phyloP scores from a whole-genome alignment of 2,113 vertebrate species.

The Nycticryphes semicollaris region DNA sequence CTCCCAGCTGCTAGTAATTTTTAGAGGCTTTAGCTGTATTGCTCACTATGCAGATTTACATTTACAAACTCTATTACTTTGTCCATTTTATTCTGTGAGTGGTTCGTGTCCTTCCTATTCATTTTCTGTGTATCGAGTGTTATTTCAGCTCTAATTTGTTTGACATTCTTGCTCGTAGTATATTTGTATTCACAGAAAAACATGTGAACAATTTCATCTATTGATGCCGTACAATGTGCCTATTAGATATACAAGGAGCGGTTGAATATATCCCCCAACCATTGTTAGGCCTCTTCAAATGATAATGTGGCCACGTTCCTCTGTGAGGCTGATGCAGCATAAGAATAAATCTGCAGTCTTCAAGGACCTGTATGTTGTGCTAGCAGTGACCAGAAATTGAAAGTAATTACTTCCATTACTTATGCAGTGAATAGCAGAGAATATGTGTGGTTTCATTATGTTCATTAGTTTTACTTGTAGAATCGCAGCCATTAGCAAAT shows the following conservation, averaged over 20 bases:
- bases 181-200: conserved; percentile 68
- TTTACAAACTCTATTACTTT: conserved; percentile 58
- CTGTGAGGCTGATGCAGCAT: conserved; percentile 46
- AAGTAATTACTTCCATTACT: conserved; percentile 34
- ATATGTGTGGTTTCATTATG: neutral
- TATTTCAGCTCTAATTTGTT: conserved; percentile 67
- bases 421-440: conserved; percentile 19
- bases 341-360: conserved; percentile 55
- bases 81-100: conserved; percentile 47
- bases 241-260: conserved; percentile 64
- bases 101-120: conserved; percentile 41
- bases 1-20: conserved; percentile 60
- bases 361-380: conserved; percentile 30
- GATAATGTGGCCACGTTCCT: conserved; percentile 43
- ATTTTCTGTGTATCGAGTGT: conserved; percentile 29
- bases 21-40: conserved; percentile 42
- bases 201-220: conserved; percentile 65
- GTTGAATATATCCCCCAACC: conserved; percentile 55
- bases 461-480: conserved; percentile 31
- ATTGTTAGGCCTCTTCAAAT: conserved; percentile 67
- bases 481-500: neutral
- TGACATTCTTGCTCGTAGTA: conserved; percentile 49
- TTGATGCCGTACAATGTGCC: conserved; percentile 60
- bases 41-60: conserved; percentile 53
- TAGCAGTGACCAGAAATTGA: conserved; percentile 45